These are phyloP conservation scores for Bembecia ichneumoniformis DNA, from an alignment of 2,888 invertebrate species.

Conservation along the genomic window DNA sequence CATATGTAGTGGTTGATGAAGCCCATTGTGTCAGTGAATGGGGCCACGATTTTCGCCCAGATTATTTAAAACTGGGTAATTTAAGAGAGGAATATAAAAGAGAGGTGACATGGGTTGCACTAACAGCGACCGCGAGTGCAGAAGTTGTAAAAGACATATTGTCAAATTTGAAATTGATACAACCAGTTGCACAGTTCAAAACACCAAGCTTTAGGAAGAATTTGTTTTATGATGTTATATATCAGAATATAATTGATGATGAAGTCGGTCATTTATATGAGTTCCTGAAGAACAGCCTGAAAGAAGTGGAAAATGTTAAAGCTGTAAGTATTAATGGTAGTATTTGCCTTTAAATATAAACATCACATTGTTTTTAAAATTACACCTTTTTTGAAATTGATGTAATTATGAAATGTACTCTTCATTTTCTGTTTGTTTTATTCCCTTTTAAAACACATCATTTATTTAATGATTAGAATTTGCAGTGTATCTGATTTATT, in stretches of 20 bases:
- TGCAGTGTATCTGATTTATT: too few species aligned
- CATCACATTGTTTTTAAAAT: background rate
- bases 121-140: conserved; percentile 93
- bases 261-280: conserved; percentile 84
- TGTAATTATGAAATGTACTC: background rate
- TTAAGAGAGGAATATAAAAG: conserved; percentile 70
- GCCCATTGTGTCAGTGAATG: conserved; percentile 98
- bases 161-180: conserved; percentile 77
- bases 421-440: conserved; percentile 1
- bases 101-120: conserved; percentile 85
- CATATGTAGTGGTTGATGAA: conserved; percentile 96
- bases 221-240: conserved; percentile 94
- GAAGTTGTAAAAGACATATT: conserved; percentile 89
- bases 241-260: conserved; percentile 86
- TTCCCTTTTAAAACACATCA: conserved; percentile 2
- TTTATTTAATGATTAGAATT: background rate
- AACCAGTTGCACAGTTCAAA: conserved; percentile 82
- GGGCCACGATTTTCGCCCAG: conserved; percentile 98
- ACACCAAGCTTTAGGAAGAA: conserved; percentile 93
- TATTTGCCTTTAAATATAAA: background rate
- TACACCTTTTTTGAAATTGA: background rate
- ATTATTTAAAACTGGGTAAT: conserved; percentile 89
- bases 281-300: conserved; percentile 79
- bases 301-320: conserved; percentile 67
- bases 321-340: conserved; percentile 39